Percentiles rank a stretch among this genome's conserved stretches.
Conservation (phyloP, 2,113 vertebrate genomes). For the Petroica traversi region DNA sequence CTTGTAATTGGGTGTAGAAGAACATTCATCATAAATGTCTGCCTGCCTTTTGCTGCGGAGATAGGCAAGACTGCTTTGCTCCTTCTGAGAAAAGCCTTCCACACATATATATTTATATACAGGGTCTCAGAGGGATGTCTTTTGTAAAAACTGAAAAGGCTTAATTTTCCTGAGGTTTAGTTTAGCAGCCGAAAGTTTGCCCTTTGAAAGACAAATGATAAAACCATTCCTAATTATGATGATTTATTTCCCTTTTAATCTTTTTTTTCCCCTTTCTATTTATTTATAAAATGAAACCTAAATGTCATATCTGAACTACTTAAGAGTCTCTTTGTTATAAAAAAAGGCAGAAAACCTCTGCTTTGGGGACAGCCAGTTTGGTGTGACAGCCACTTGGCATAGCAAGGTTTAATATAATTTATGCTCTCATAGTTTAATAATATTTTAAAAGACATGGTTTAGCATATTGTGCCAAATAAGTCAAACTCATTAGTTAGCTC, state of each 20-base stretch:
- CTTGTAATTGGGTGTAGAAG: neutral
- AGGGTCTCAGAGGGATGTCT: neutral
- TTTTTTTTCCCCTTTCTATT: neutral
- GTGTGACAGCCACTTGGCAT: neutral
- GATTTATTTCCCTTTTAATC: neutral
- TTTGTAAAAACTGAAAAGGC: neutral
- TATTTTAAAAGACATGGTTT: constrained; percentile 11
- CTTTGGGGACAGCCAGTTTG: neutral
- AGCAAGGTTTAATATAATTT: neutral
- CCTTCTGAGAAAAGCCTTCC: neutral
- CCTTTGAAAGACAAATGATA: constrained; percentile 13
- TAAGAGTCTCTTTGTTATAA: neutral
- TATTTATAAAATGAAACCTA: neutral
- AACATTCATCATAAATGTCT: neutral
- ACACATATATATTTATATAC: neutral
- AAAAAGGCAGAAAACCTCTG: neutral
- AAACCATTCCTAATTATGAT: neutral
- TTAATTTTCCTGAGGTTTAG: constrained; percentile 1
- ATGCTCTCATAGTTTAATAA: neutral
- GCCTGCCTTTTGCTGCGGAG: neutral
- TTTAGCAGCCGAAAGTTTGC: neutral
- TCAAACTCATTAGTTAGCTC: constrained; percentile 31
- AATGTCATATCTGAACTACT: neutral
- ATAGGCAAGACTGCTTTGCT: neutral
- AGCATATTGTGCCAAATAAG: neutral